Evolutionary conservation across 2,888 invertebrate genomes (phyloP), one percentile per base, ranked within the genome.

Genomic region (Bhutanitis thaidina): DNA sequence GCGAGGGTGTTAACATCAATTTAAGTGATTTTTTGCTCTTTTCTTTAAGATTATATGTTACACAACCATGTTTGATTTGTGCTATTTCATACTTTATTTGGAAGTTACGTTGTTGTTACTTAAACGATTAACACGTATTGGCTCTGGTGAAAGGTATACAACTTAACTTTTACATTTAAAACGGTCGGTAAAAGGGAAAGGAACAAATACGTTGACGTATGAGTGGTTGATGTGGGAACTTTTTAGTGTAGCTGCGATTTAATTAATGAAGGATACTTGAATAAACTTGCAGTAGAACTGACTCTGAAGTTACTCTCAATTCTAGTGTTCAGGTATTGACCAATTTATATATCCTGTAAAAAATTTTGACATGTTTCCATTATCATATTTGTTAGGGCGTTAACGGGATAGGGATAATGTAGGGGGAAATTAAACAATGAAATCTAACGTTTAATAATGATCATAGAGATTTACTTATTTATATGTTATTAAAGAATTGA

Each of bases 181-280:
- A 59, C 55, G 55, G 50, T 40, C 49, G 43, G 43, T 55, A 54
- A 60, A 59, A 69, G 63, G 69, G 69, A 71, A 74, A 72, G 66
- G 61, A 53, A 55, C 62, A 64, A 62, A 62, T 69, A 61, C 64
- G 56, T 52, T 40, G 54, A 56, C 20, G 43, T 41, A 40, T 49
- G 51, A 54, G 41, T 55, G 53, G 54, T 45, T 51, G 34, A 32
- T 54, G 61, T 57, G 57, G 53, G 61, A 64, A 65, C 64, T 53
- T 54, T 60, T 58, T 55, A 55, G 20, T 14, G 20, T 43, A 38
- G 29, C 37, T 37, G 36, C 37, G 14, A 38, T 41, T 27, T 36
- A 34, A 49, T 27, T 36, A 34, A 49, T 43, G 32, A 7, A 49
- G 32, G 38, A 38, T 43, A 14, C 38, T 49, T 38, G 20, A 43